A percentile compares a stretch with the other conserved stretches of the same genome.
Conservation (phyloP, 2,797 vertebrate genomes). For the Eutrigla gurnardus region DNA sequence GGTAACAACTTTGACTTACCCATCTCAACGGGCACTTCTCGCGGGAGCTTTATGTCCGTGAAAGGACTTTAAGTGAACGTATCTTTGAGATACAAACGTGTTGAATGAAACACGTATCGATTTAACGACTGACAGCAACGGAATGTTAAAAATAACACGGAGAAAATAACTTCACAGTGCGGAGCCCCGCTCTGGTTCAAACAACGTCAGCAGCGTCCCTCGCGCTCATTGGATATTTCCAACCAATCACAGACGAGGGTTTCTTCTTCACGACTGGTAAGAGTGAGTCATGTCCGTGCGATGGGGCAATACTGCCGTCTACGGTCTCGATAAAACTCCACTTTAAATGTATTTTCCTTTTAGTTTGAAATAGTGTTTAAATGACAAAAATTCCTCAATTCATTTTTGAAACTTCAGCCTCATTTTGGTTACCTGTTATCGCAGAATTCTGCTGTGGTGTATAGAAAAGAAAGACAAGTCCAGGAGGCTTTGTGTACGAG, state of each 20-base stretch:
- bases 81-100: fast-evolving
- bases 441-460: neutral
- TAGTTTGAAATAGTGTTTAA: neutral
- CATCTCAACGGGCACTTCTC: neutral
- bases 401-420: neutral
- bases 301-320: conserved; percentile 1
- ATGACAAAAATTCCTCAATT: neutral
- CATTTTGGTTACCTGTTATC: neutral
- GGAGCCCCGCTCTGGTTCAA: conserved; percentile 42
- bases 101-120: fast-evolving
- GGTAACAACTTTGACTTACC: conserved; percentile 28
- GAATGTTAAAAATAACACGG: neutral
- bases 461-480: neutral
- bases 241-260: conserved; percentile 29
- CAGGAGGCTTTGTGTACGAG: neutral
- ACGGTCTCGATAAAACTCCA: neutral
- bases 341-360: neutral
- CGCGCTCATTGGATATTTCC: conserved; percentile 27
- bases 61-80: neutral
- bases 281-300: fast-evolving
- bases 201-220: neutral
- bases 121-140: neutral
- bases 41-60: neutral
- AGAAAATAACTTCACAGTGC: neutral
- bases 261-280: conserved; percentile 51